Evolutionary conservation across 2,797 vertebrate genomes (phyloP).

Genomic region (Arnoldichthys spilopterus): DNA sequence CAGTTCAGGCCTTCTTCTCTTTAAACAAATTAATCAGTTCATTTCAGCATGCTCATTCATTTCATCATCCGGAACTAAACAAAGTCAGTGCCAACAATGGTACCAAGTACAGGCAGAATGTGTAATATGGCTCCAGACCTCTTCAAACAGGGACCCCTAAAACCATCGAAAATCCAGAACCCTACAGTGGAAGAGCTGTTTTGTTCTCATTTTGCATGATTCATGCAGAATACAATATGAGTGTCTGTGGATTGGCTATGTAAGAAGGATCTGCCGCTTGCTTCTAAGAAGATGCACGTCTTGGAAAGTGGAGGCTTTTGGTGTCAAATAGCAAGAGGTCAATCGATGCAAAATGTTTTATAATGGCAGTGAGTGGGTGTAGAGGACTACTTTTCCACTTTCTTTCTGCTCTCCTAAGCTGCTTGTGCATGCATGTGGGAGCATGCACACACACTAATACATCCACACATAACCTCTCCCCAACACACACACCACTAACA

Average conservation of each 20-base stretch:
- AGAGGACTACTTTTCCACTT: constrained; percentile 4
- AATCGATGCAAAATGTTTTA: constrained; percentile 42
- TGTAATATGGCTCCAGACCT: background rate
- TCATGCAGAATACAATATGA: background rate
- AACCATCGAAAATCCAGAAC: too few relatives aligned
- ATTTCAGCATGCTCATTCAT: background rate
- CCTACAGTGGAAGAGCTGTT: background rate
- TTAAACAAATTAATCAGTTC: too few relatives aligned
- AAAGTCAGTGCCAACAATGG: background rate
- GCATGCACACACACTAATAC: constrained; percentile 7
- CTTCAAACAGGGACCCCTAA: background rate
- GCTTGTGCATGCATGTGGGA: background rate
- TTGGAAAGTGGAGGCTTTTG: constrained; percentile 26
- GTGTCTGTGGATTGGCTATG: constrained; percentile 3
- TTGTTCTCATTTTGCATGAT: background rate
- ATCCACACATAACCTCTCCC: background rate
- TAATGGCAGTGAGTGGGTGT: constrained; percentile 6
- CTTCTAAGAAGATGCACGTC: constrained; percentile 19
- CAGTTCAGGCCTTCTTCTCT: too few relatives aligned
- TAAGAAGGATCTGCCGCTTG: constrained; percentile 23
- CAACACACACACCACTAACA: background rate
- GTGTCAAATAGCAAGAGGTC: constrained; percentile 33
- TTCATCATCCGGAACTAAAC: background rate
- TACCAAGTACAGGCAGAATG: background rate
- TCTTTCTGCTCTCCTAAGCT: background rate